Evolutionary conservation across 1,140 invertebrate species (phyloP), one percentile per base, ranked within the genome.

Genomic region (Brachystomella parvula): DNA sequence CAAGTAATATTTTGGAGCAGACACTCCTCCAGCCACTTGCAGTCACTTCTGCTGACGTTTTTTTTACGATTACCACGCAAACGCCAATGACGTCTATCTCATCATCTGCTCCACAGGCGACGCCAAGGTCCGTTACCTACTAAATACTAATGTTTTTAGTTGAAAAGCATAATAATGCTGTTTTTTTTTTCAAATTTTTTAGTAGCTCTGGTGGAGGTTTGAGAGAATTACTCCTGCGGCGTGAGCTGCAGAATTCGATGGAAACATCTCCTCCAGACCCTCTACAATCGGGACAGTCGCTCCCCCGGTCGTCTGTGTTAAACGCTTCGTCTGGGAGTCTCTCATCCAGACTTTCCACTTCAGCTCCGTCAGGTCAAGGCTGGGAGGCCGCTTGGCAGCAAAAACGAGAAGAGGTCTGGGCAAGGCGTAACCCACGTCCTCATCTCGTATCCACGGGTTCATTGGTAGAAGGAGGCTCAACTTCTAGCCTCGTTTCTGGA

Each of bases 361-460:
- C 73, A 6, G 74, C 89, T 19, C 89, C 89, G n/a, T 89, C 88
- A 32, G 85, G 88, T 72, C 82, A 87, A 66, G 86, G 83, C 29
- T 73, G 72, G 72, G 72, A 73, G 28, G 39, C n/a, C n/a, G 57
- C 70, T n/a, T 73, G 72, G 72, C 69, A 71, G 60, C 62, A 64
- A 53, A 30, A 65, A 64, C 79, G 90, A 68, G 86, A 91, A 74
- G 81, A 90, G 78, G 87, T 92, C 62, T 93, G 90, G 90, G 84
- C 86, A 74, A 82, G 88, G 28, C 79, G 90, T 63, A 90, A 94
- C 76, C 89, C 90, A 19, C 81, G 90, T 47, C 89, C 88, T 74
- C 90, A 91, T 81, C 79, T 92, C 53, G 76, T 92, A n/a, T 92
- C 89, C 30, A 93, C 90, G 12, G 87, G 89, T 64, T 92, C 89